Percentiles rank a stretch among this genome's conserved stretches.
Evolutionary conservation across 2,113 vertebrate genomes (phyloP).

Genomic region (Excalfactoria chinensis): DNA sequence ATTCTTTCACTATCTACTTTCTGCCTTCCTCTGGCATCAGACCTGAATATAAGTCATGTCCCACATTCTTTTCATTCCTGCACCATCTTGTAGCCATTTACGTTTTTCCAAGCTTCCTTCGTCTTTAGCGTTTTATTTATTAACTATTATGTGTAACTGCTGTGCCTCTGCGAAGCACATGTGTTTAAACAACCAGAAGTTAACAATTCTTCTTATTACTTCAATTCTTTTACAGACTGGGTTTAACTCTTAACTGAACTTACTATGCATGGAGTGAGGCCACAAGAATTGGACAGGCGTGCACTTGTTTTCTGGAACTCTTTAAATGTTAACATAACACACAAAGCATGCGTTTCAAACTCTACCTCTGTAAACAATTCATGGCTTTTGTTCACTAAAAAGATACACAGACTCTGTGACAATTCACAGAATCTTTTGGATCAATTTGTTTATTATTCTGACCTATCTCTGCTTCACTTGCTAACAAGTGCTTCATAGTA

Average conservation of each 20-base stretch:
- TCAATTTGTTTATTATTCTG: not conserved
- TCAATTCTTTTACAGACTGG: not conserved
- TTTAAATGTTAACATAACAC: not conserved
- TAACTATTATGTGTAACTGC: not conserved
- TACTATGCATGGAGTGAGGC: not conserved
- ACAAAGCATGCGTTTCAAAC: not conserved
- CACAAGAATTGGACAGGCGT: not conserved
- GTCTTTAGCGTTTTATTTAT: not conserved
- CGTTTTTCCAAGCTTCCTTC: not conserved
- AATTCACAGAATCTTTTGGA: not conserved
- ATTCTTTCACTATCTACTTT: not conserved
- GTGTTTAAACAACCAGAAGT: not conserved
- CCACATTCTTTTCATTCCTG: not conserved
- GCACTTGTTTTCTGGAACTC: not conserved
- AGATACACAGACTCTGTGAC: not conserved
- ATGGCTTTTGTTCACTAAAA: not conserved
- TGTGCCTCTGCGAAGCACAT: not conserved
- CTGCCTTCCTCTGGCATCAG: constrained; percentile 21
- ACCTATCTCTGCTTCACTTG: not conserved
- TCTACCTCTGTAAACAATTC: not conserved
- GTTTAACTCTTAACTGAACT: not conserved
- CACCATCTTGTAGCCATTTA: constrained; percentile 2
- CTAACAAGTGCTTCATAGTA: not conserved
- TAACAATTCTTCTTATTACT: not conserved
- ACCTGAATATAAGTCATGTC: not conserved